A percentile compares a stretch with the other conserved stretches of the same genome.
These are phyloP conservation scores for Eupithecia subumbrata DNA, from an alignment of 2,888 invertebrate species.

Conservation along the genomic window DNA sequence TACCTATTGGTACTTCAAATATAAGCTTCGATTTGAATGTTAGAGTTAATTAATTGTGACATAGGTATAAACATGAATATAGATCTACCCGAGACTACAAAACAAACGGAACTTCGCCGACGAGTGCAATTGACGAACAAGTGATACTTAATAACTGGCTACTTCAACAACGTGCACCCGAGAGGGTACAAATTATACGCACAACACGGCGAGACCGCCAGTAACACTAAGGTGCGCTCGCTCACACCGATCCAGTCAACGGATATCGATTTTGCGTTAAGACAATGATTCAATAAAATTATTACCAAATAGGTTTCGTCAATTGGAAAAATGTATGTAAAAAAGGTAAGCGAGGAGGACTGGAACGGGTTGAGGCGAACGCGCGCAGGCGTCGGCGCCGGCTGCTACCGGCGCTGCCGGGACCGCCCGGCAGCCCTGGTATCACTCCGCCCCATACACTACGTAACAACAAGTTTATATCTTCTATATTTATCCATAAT, in stretches of 20 bases:
- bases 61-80: slow-evolving; percentile 54
- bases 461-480: slow-evolving; percentile 72
- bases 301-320: slow-evolving; percentile 18
- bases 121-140: slow-evolving; percentile 83
- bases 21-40: slow-evolving; percentile 53
- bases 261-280: slow-evolving; percentile 17
- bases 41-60: slow-evolving; percentile 45
- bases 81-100: slow-evolving; percentile 67
- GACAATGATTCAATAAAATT: neutral
- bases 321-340: neutral
- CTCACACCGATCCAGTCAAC: slow-evolving; percentile 32
- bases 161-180: slow-evolving; percentile 79
- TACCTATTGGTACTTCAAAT: neutral
- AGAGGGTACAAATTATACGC: slow-evolving; percentile 69
- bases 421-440: slow-evolving; percentile 54
- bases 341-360: neutral
- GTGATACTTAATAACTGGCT: slow-evolving; percentile 80
- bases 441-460: slow-evolving; percentile 56
- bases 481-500: slow-evolving; percentile 62
- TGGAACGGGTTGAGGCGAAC: slow-evolving; percentile 21
- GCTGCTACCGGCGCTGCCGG: slow-evolving; percentile 33
- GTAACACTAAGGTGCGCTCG: slow-evolving; percentile 27
- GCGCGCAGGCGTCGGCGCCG: neutral
- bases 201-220: slow-evolving; percentile 59
- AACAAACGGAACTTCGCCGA: slow-evolving; percentile 77